Evolutionary conservation across 1,140 invertebrate genomes (phyloP).

Genomic region (Akabosia matsudoensis): DNA sequence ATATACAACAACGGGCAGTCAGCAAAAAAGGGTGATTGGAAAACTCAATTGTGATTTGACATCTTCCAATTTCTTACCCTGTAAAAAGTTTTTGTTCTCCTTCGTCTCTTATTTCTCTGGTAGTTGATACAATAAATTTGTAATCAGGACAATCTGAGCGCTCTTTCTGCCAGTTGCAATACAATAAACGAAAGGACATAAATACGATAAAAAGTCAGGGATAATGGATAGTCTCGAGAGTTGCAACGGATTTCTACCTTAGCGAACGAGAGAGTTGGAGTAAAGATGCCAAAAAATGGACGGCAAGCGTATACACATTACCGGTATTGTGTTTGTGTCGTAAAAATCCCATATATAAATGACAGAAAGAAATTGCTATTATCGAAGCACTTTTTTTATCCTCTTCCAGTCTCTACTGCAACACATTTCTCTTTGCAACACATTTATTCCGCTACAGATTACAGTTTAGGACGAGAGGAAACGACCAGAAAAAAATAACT

Average conservation of each 20-base stretch:
- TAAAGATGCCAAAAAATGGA: not conserved
- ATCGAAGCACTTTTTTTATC: not conserved
- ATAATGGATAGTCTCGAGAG: too few species aligned
- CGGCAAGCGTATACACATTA: not conserved
- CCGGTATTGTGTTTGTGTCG: not conserved
- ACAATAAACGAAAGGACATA: constrained; percentile 21
- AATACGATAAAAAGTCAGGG: constrained; percentile 3
- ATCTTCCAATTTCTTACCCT: constrained; percentile 24
- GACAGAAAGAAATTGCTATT: not conserved
- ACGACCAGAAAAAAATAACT: too few species aligned
- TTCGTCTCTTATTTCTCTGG: constrained; percentile 13
- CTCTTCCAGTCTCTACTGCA: not conserved
- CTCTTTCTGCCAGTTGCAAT: not conserved
- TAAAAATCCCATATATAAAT: not conserved
- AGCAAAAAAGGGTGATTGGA: constrained; percentile 37
- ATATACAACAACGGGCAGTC: constrained; percentile 36
- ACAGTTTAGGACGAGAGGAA: constrained; percentile 9
- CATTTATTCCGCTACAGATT: constrained; percentile 22
- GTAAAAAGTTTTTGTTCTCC: not conserved
- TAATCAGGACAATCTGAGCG: constrained; percentile 39
- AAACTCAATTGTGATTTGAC: constrained; percentile 47
- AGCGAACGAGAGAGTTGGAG: too few species aligned
- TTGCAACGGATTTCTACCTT: too few species aligned
- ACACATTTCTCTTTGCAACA: constrained; percentile 13
- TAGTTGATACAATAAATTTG: constrained; percentile 47